Evolutionary conservation across 2,113 vertebrate species (phyloP).

Genomic region (Fulica atra): DNA sequence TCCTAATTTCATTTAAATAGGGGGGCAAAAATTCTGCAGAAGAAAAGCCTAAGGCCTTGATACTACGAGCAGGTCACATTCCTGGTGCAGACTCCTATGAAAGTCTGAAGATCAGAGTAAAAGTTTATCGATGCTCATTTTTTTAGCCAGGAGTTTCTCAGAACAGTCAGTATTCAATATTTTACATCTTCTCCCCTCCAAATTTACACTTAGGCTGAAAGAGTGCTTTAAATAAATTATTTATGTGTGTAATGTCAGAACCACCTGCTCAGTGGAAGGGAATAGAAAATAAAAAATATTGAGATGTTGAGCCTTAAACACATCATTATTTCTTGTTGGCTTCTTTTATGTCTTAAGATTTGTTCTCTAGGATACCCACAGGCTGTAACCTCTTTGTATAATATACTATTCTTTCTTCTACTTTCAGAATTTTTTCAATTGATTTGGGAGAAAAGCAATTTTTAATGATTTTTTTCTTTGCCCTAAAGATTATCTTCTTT

Average conservation of each 20-base stretch:
- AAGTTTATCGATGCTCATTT: neutral
- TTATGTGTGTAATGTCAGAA: neutral
- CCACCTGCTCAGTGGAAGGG: neutral
- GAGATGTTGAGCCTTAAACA: conserved; percentile 13
- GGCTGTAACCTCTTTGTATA: conserved; percentile 18
- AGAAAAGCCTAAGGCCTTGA: neutral
- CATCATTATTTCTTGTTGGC: neutral
- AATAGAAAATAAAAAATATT: neutral
- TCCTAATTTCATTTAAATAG: neutral
- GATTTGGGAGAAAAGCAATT: neutral
- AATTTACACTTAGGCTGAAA: neutral
- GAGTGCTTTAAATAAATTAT: conserved; percentile 37
- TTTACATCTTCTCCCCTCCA: neutral
- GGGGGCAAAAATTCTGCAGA: neutral
- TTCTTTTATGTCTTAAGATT: neutral
- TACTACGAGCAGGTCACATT: neutral
- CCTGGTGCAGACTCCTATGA: neutral
- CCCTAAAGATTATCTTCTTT: neutral
- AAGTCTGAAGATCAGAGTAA: neutral
- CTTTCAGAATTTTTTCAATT: neutral
- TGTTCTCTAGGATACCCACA: neutral
- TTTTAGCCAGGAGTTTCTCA: neutral
- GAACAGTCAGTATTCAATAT: neutral
- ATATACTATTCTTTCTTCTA: neutral
- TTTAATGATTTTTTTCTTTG: neutral